Percentiles rank a stretch among this genome's conserved stretches.
phyloP scores from a whole-genome alignment of 2,888 invertebrate species.

The Anagyrus pseudococci region DNA sequence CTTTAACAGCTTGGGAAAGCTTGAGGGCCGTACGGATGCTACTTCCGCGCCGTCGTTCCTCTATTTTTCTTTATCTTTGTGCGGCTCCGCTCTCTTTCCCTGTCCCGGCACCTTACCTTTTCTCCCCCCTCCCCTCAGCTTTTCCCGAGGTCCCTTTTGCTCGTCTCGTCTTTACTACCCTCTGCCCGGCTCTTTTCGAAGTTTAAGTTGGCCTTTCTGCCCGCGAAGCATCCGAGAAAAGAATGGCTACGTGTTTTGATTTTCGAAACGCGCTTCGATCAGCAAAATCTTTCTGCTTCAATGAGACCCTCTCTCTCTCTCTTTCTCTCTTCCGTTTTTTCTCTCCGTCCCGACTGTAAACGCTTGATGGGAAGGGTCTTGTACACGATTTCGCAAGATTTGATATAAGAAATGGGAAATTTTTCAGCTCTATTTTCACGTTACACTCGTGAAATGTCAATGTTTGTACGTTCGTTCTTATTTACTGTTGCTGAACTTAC shows the following conservation, averaged over 20 bases:
- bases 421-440: not conserved
- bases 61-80: slow-evolving; percentile 13
- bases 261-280: slow-evolving; percentile 24
- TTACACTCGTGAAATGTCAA: not conserved
- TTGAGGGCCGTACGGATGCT: slow-evolving; percentile 11
- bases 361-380: not conserved
- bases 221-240: slow-evolving; percentile 4
- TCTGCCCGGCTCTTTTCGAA: slow-evolving; percentile 28
- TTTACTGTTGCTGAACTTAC: too few species aligned
- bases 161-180: too few species aligned
- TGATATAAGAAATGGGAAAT: not conserved
- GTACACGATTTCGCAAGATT: not conserved
- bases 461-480: too few species aligned
- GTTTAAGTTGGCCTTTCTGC: slow-evolving; percentile 25
- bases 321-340: too few species aligned
- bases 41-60: slow-evolving; percentile 15
- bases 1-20: too few species aligned
- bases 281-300: slow-evolving; percentile 7
- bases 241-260: slow-evolving; percentile 36
- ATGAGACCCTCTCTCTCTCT: too few species aligned
- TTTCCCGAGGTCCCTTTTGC: not conserved
- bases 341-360: not conserved
- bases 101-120: slow-evolving; percentile 2
- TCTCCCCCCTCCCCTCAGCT: not conserved
- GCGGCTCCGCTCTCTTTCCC: not conserved